phyloP scores from a whole-genome alignment of 2,113 vertebrate species.

The Desmodus rotundus region DNA sequence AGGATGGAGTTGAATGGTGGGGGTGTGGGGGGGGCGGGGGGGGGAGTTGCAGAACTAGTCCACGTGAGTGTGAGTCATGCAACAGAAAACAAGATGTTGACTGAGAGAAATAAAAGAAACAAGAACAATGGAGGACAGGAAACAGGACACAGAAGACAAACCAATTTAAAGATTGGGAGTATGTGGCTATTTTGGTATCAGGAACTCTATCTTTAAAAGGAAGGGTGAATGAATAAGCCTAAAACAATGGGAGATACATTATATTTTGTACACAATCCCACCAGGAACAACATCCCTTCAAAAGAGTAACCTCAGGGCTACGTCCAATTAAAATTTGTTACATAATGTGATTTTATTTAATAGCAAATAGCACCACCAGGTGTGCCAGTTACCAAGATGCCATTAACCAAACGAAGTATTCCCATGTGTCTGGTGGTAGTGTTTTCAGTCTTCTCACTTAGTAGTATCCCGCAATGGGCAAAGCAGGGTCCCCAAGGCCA shows the following conservation, averaged over 20 bases:
- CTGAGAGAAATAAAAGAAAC: conserved; percentile 43
- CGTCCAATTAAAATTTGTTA: background rate
- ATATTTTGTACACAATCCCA: background rate
- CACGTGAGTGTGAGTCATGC: conserved; percentile 55
- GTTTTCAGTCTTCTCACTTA: conserved; percentile 6
- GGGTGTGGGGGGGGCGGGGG: background rate
- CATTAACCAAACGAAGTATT: background rate
- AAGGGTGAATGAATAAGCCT: conserved; percentile 67
- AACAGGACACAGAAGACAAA: conserved; percentile 75
- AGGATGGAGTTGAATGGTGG: background rate
- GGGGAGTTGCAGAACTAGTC: conserved; percentile 58
- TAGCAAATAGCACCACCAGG: background rate
- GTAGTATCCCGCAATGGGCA: background rate
- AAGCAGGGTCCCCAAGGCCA: background rate
- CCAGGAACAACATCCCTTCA: conserved; percentile 54
- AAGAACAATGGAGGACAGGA: conserved; percentile 77
- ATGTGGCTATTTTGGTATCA: conserved; percentile 68
- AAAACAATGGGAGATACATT: conserved; percentile 62
- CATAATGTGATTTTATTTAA: conserved; percentile 43
- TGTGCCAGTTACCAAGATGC: background rate
- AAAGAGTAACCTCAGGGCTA: conserved; percentile 26
- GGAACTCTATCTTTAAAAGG: conserved; percentile 68
- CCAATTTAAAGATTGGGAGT: conserved; percentile 52
- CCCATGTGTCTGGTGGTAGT: background rate
- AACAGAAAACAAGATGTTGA: conserved; percentile 63